A percentile compares a stretch with the other conserved stretches of the same genome.
phyloP scores from a whole-genome alignment of 2,888 invertebrate genomes.

The Platerodrilus igneus region DNA sequence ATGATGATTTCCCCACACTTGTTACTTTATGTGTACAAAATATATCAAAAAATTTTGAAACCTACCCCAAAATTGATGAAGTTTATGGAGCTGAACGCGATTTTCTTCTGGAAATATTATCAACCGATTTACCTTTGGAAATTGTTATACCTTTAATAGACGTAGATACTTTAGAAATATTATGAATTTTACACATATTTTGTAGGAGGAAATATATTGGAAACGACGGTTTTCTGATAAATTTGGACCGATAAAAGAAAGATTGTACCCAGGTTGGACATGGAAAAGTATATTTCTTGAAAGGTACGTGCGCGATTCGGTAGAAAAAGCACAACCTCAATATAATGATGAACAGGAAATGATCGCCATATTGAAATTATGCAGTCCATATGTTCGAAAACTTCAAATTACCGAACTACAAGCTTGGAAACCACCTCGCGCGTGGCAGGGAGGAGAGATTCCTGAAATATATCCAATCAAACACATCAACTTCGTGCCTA shows the following conservation, averaged over 20 bases:
- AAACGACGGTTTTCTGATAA: conserved; percentile 50
- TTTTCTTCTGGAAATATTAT: conserved; percentile 57
- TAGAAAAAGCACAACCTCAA: conserved; percentile 45
- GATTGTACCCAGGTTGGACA: conserved; percentile 36
- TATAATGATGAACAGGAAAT: conserved; percentile 43
- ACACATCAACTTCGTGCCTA: conserved; percentile 57
- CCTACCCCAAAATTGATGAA: conserved; percentile 52
- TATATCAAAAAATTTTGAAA: conserved; percentile 50
- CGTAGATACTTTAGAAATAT: conserved; percentile 37
- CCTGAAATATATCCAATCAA: conserved; percentile 47
- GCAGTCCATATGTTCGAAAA: conserved; percentile 52
- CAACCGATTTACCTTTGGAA: conserved; percentile 56
- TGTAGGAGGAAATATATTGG: conserved; percentile 60
- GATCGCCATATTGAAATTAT: conserved; percentile 37
- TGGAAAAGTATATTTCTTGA: conserved; percentile 47
- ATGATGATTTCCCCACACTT: conserved; percentile 49
- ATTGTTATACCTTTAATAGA: conserved; percentile 53
- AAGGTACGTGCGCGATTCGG: conserved; percentile 39
- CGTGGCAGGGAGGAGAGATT: conserved; percentile 42
- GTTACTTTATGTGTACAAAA: conserved; percentile 50
- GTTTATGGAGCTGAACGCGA: conserved; percentile 57
- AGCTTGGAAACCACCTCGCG: conserved; percentile 52
- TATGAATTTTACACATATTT: conserved; percentile 2
- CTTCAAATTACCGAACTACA: conserved; percentile 53
- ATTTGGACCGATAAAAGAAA: conserved; percentile 36